phyloP scores from a whole-genome alignment of 2,888 invertebrate genomes.

The Eristalis tenax region DNA sequence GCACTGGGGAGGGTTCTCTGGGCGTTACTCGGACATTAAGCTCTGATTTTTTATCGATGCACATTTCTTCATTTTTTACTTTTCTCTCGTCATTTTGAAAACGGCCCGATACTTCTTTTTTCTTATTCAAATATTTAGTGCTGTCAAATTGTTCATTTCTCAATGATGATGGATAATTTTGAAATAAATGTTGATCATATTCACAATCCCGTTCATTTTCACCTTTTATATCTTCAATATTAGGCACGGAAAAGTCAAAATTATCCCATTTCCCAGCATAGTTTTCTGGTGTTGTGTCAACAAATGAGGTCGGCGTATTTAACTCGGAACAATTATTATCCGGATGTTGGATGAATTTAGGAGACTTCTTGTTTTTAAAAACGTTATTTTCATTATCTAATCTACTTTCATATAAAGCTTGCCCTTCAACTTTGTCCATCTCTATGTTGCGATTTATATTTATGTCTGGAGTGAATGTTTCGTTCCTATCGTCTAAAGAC shows the following conservation, averaged over 20 bases:
- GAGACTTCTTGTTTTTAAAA: slow-evolving; percentile 74
- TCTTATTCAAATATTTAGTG: slow-evolving; percentile 30
- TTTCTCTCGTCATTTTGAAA: slow-evolving; percentile 36
- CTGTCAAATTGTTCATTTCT: slow-evolving; percentile 41
- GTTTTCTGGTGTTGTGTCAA: slow-evolving; percentile 84
- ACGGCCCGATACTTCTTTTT: slow-evolving; percentile 31
- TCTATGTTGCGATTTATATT: slow-evolving; percentile 51
- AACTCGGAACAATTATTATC: slow-evolving; percentile 74
- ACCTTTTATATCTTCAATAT: slow-evolving; percentile 53
- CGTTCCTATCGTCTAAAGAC: slow-evolving; percentile 54
- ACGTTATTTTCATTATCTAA: slow-evolving; percentile 8
- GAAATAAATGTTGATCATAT: slow-evolving; percentile 38
- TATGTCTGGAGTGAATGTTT: slow-evolving; percentile 67
- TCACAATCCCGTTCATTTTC: slow-evolving; percentile 52
- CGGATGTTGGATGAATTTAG: slow-evolving; percentile 81
- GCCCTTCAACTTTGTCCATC: slow-evolving; percentile 78
- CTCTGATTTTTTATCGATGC: slow-evolving; percentile 73
- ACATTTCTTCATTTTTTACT: slow-evolving; percentile 22
- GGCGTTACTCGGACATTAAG: slow-evolving; percentile 83
- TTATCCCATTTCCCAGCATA: slow-evolving; percentile 84
- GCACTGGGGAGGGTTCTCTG: slow-evolving; percentile 80
- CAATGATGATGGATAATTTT: slow-evolving; percentile 21
- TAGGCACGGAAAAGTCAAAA: slow-evolving; percentile 65
- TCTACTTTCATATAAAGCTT: slow-evolving; percentile 78
- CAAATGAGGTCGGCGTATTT: slow-evolving; percentile 73